Percentiles rank a stretch among this genome's conserved stretches.
Evolutionary conservation across 1,140 invertebrate genomes (phyloP).

Genomic region (Cyrtorhinus lividipennis): DNA sequence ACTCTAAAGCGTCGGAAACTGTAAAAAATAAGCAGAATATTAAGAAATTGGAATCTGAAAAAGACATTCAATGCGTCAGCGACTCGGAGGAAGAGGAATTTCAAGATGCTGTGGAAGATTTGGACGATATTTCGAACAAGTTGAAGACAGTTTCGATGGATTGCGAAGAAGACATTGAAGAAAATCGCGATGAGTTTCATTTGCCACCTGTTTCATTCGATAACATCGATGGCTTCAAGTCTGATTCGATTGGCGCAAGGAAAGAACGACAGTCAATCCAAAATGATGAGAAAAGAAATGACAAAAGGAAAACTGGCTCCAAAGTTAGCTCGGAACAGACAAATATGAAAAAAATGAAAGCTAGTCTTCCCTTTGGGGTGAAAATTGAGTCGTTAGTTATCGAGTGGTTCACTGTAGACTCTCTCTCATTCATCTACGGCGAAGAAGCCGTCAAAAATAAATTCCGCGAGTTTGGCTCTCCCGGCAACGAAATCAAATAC

Average conservation of each 20-base stretch:
- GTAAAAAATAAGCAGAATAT: background rate
- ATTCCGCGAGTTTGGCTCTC: slow-evolving; percentile 33
- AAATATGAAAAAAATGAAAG: background rate
- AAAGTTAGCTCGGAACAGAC: background rate
- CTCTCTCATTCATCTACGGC: slow-evolving; percentile 38
- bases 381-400: slow-evolving; percentile 38
- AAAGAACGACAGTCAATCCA: too few relatives aligned
- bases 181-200: background rate
- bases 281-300: background rate
- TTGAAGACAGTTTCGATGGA: background rate
- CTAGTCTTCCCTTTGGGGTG: slow-evolving; percentile 12
- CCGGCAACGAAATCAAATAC: background rate
- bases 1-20: background rate
- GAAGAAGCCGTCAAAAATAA: slow-evolving; percentile 39
- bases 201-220: background rate
- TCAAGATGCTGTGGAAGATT: background rate
- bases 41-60: background rate
- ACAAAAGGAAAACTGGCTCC: background rate
- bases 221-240: background rate
- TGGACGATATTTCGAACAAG: background rate
- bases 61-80: background rate
- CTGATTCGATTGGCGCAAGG: background rate
- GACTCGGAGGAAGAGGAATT: background rate
- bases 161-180: background rate
- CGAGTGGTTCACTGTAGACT: slow-evolving; percentile 44